Base-by-base conservation (phyloP, 92 coral and sea anemone species). In the Epizoanthus ramosus region DNA sequence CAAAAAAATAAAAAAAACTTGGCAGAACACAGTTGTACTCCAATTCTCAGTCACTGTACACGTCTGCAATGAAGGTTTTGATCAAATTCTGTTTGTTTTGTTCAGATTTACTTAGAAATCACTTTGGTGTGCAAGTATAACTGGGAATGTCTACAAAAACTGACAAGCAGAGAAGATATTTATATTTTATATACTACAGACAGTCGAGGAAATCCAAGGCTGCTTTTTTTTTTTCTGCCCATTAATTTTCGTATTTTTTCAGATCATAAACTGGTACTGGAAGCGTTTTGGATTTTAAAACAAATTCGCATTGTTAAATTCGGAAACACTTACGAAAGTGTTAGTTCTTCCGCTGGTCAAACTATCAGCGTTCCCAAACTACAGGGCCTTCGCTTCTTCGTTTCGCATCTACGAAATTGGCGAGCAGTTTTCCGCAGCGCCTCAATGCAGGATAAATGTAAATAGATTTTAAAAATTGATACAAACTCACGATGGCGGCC, bases 71-170 rank as follows among this genome's bases (percentile, higher is more conserved):
- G 71, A 66, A 66, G 71, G 39, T 66, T 66, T 22, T 66, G 71
- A 66, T 66, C 71, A 66, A 66, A 66, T 66, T 66, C 39, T 66
- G 71, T 66, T 66, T 66, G 39, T 66, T 66, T 66, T 66, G 71
- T 66, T 66, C 71, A 66, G 71, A 66, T 66, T 66, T 66, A 66
- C 71, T 66, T 66, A 66, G 71, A 66, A 66, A 66, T 66, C 71
- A 66, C 71, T 39, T 39, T 66, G 71, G 71, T 66, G 71, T 66
- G 43, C 71, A 66, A 66, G 71, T 66, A 66, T 66, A 66, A 66
- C 71, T 28, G 71, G 41, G 71, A 66, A 66, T 66, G 71, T 66
- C 71, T 23, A 66, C 71, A 66, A 66, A 66, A 66, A 66, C 71
- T 66, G 71, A 66, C 71, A 66, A 66, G 71, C 71, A 66, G 71